Percentiles rank a stretch among this genome's conserved stretches.
Conservation (phyloP, 2,888 invertebrate genomes). For the Hypomecis punctinalis region DNA sequence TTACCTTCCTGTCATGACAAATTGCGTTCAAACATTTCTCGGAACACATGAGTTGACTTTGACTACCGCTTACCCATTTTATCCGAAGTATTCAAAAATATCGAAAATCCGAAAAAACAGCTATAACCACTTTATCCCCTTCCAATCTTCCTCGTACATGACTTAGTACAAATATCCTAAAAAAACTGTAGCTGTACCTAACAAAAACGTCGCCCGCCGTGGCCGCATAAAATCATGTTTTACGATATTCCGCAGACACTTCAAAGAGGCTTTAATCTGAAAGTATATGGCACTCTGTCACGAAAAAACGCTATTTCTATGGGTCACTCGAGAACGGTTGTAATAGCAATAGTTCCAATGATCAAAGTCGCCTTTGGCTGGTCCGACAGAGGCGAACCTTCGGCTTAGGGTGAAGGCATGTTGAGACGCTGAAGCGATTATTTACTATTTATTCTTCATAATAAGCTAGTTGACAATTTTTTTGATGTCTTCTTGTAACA, state of each 20-base stretch:
- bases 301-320: conserved; percentile 43
- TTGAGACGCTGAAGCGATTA: conserved; percentile 13
- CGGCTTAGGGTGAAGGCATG: conserved; percentile 8
- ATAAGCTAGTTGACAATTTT: too few relatives aligned
- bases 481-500: too few relatives aligned
- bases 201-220: conserved; percentile 47
- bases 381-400: conserved; percentile 31
- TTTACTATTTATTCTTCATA: too few relatives aligned
- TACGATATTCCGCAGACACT: conserved; percentile 51
- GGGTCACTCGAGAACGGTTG: conserved; percentile 52
- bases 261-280: conserved; percentile 52
- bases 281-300: conserved; percentile 36
- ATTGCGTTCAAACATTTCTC: too few relatives aligned
- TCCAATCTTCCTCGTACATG: conserved; percentile 22
- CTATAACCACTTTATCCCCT: conserved; percentile 15
- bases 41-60: too few relatives aligned
- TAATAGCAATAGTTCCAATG: conserved; percentile 55
- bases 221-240: conserved; percentile 60
- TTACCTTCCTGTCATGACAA: too few relatives aligned
- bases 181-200: conserved; percentile 48
- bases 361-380: conserved; percentile 49
- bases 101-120: conserved; percentile 3
- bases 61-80: background rate
- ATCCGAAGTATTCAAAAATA: too few relatives aligned
- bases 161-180: conserved; percentile 39